phyloP scores from a whole-genome alignment of 2,888 invertebrate genomes.

The Hirtodrosophila duncani region DNA sequence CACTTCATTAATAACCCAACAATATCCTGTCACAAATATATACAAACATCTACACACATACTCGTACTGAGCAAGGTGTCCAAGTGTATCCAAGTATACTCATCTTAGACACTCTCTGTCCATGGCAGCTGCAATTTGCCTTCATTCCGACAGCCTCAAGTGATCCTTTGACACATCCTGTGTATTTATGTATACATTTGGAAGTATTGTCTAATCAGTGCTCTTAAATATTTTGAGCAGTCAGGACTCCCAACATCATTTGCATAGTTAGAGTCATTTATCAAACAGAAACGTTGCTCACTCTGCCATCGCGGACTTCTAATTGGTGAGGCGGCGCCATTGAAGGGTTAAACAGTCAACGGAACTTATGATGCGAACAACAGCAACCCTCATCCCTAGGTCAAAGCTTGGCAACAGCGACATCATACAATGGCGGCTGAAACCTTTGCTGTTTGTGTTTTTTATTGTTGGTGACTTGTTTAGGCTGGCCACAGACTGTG shows the following conservation, averaged over 20 bases:
- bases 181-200: constrained; percentile 9
- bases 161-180: constrained; percentile 42
- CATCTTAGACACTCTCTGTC: no score
- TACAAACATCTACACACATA: neutral
- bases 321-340: constrained; percentile 32
- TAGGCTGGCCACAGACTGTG: constrained; percentile 3
- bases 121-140: constrained; percentile 25
- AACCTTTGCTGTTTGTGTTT: no score
- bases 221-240: constrained; percentile 44
- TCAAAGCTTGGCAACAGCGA: constrained; percentile 26
- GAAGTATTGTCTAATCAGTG: constrained; percentile 14
- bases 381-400: constrained; percentile 38
- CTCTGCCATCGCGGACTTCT: neutral
- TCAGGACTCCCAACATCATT: constrained; percentile 33
- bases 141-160: constrained; percentile 5
- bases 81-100: constrained; percentile 29
- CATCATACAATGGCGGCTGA: no score
- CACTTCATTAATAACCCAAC: constrained; percentile 40
- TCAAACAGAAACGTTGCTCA: constrained; percentile 9
- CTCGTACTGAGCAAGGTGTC: constrained; percentile 31
- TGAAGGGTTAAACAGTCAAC: constrained; percentile 34
- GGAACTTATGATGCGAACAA: neutral
- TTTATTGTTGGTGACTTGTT: constrained; percentile 42
- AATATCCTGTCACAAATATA: constrained; percentile 35
- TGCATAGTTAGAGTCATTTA: constrained; percentile 19